Conservation (phyloP, 2,113 vertebrate genomes). For the Ia io region DNA sequence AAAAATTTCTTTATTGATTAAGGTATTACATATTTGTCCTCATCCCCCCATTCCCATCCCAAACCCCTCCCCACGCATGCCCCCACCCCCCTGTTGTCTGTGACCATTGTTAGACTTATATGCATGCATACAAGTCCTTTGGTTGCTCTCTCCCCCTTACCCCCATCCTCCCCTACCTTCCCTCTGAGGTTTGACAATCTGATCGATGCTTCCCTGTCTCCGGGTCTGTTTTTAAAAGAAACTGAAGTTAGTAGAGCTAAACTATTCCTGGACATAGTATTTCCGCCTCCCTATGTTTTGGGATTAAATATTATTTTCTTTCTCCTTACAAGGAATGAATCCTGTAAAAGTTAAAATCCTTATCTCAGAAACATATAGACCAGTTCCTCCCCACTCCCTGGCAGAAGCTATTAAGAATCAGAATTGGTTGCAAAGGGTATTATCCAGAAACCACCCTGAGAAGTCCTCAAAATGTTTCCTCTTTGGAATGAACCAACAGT, state of each 20-base stretch:
- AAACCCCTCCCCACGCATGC: too few species aligned
- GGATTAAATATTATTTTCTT: not conserved
- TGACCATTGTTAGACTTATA: too few species aligned
- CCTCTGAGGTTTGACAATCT: too few species aligned
- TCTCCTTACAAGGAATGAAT: slow-evolving; percentile 17
- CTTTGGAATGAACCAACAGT: not conserved
- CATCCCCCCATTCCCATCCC: too few species aligned
- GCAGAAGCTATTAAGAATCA: not conserved
- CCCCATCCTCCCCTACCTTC: too few species aligned
- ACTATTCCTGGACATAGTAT: not conserved
- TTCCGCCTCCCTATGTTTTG: not conserved
- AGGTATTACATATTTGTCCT: too few species aligned
- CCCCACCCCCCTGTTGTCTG: too few species aligned
- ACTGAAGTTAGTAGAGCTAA: not conserved
- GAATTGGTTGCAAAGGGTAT: not conserved
- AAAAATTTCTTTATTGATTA: too few species aligned
- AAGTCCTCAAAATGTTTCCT: not conserved
- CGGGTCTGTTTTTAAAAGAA: not conserved
- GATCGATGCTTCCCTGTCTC: too few species aligned
- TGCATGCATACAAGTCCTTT: too few species aligned
- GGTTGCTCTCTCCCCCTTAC: too few species aligned
- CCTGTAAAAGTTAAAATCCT: not conserved
- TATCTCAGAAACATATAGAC: not conserved
- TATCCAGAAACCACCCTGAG: not conserved
- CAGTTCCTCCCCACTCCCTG: too few species aligned